Evolutionary conservation across 2,797 vertebrate genomes (phyloP), one percentile per base, ranked within the genome.

Genomic region (Triplophysa bombifrons): DNA sequence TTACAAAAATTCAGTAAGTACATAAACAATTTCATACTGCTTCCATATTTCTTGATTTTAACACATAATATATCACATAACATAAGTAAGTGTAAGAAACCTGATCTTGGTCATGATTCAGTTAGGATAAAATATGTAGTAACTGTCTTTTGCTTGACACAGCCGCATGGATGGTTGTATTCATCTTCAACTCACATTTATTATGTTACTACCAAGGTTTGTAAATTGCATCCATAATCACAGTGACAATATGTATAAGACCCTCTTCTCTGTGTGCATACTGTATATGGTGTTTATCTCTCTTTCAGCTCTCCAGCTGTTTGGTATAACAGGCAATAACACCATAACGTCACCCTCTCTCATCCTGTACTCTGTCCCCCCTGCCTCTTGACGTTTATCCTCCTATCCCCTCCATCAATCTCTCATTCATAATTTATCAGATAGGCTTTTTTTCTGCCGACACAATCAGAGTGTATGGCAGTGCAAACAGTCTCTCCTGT

Each of bases 391-490:
- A 68, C 70, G 72, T 80, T 74, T 82, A 82, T 88, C 80, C 82
- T 85, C 88, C 89, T 91, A 88, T 91, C 89, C 81, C 87, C 74
- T 85, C 80, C 77, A 83, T 85, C 84, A 84, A 81, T 80, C 80
- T 78, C 87, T 92, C 91, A 93, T 93, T 91, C 90, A 93, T 92
- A 92, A 93, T 93, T 92, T 86, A 93, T 92, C 88, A 86, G 88
- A 88, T 89, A 87, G 89, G 86, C 88, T 86, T 92, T 91, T 84
- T 86, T 87, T 92, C 88, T 92, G 91, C 90, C 85, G 87, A 92
- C 90, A 90, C 89, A 87, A 87, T 89, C 89, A 83, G 84, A 76
- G 86, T 83, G 83, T 86, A 80, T 76, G 78, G 89, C 85, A 73
- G 82, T 83, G 83, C 84, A 90, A 88, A 90, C 89, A 88, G 87